Base-by-base conservation (phyloP, 2,797 vertebrate genomes). In the Gorsachius magnificus region DNA sequence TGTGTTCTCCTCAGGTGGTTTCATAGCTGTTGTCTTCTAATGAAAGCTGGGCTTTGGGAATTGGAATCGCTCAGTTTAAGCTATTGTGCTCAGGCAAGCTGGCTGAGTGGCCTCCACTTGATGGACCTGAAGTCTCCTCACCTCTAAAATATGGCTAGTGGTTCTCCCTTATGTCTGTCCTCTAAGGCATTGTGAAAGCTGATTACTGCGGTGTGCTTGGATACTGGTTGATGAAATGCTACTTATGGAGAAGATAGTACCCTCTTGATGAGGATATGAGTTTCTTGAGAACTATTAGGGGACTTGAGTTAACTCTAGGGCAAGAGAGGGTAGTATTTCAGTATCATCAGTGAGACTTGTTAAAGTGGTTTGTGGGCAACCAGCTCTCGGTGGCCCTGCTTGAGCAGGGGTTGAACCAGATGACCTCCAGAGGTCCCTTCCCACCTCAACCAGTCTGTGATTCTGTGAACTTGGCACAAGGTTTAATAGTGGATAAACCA, bases 391-490 rank as follows among this genome's bases (percentile, higher is more conserved):
- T 71, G 53, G 35, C 41, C 31, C 50, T 33, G 43, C 26, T 8
- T 41, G 31, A 61, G 50, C 57, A 60, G 45, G 11, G 50, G 4
- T 36, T 28, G 35, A 31, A n/a, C 18, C 9, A 11, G 35, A 13
- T 14, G 33, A 36, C 16, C 26, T 33, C n/a, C 41, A 63, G 36
- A 36, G 48, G 26, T 61, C 22, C 38, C 13, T 53, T 36, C n/a
- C 25, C 21, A 7, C 57, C 26, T 43, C 31, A 33, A 0, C 35
- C 3, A 3, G 7, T 18, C 70, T 61, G 70, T 26, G n/a, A 13
- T 35, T 45, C 56, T 61, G 46, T 66, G 70, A 65, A 38, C 57
- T 56, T 0, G 0, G 33, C 26, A 17, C 45, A 16, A 0, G 26
- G 54, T 57, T 69, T 60, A 41, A 12, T 38, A 38, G 43, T 36